Evolutionary conservation across 92 coral and sea anemone genomes (phyloP).

Genomic region (Micromussa lordhowensis): DNA sequence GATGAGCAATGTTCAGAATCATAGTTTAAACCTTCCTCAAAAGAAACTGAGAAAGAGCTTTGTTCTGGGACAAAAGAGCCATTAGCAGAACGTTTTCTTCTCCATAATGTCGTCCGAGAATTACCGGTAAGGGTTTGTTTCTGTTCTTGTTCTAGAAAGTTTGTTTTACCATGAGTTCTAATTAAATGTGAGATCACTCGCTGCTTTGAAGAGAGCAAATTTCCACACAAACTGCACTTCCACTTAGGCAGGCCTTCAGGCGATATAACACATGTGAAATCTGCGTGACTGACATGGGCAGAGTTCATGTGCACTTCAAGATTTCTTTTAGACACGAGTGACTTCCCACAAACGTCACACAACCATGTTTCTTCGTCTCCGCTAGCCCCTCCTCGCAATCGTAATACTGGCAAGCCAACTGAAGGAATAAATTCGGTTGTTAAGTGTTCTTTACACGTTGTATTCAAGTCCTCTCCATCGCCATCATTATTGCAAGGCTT

Average conservation of each 20-base stretch:
- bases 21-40: not conserved
- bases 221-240: slow-evolving; percentile 46
- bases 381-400: slow-evolving; percentile 39
- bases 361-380: slow-evolving; percentile 29
- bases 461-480: not conserved
- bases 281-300: slow-evolving; percentile 20
- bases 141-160: slow-evolving; percentile 2
- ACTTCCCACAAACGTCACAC: slow-evolving; percentile 36
- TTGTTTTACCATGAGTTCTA: slow-evolving; percentile 30
- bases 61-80: slow-evolving; percentile 12
- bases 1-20: not conserved
- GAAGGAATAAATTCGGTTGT: slow-evolving; percentile 34
- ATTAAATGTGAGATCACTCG: slow-evolving; percentile 35
- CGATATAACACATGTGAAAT: not conserved
- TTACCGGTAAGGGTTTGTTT: not conserved
- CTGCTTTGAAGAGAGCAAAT: slow-evolving; percentile 38
- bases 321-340: slow-evolving; percentile 33
- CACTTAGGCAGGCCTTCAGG: slow-evolving; percentile 22
- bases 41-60: not conserved
- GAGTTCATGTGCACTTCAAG: slow-evolving; percentile 30
- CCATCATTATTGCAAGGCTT: not conserved
- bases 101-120: slow-evolving; percentile 46
- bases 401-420: slow-evolving; percentile 16
- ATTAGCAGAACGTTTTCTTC: slow-evolving; percentile 47
- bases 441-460: slow-evolving; percentile 7